These are phyloP conservation scores for Drosophila insularis DNA, from an alignment of 1,140 invertebrate genomes.

Conservation along the genomic window DNA sequence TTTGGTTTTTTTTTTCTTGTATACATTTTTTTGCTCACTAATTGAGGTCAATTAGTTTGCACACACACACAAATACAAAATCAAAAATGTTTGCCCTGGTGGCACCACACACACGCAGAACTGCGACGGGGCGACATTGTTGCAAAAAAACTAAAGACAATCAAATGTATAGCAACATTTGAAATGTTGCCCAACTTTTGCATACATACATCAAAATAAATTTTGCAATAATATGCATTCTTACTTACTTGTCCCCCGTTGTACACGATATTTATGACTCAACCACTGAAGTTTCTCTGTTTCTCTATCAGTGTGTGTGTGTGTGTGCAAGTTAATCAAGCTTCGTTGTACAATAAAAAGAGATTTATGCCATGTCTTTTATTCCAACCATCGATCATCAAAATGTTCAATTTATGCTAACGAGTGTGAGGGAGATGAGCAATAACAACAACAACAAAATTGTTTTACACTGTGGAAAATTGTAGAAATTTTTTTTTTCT, in stretches of 20 bases:
- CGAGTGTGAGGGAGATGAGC: slow-evolving; percentile 18
- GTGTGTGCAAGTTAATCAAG: slow-evolving; percentile 31
- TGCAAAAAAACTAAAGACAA: slow-evolving; percentile 44
- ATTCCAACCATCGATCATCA: slow-evolving; percentile 67
- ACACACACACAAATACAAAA: slow-evolving; percentile 24
- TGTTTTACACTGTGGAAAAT: neutral
- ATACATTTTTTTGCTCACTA: slow-evolving; percentile 37
- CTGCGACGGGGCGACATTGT: slow-evolving; percentile 32
- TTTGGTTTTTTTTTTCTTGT: slow-evolving; percentile 8
- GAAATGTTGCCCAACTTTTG: slow-evolving; percentile 25
- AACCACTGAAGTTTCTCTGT: slow-evolving; percentile 26
- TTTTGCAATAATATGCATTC: slow-evolving; percentile 67
- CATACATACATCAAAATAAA: slow-evolving; percentile 33
- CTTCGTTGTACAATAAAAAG: neutral
- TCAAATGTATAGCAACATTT: slow-evolving; percentile 61
- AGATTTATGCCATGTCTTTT: slow-evolving; percentile 54
- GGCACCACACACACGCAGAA: too few species aligned
- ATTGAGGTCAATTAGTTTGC: slow-evolving; percentile 78
- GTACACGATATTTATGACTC: slow-evolving; percentile 29
- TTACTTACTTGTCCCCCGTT: neutral
- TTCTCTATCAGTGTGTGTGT: slow-evolving; percentile 7
- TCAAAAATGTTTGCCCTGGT: too few species aligned
- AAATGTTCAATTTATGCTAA: slow-evolving; percentile 50
- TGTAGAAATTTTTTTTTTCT: too few species aligned
- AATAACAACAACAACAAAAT: neutral